Evolutionary conservation across 92 coral and sea anemone species (phyloP), one percentile per base, ranked within the genome.

Genomic region (Nematostella vectensis): DNA sequence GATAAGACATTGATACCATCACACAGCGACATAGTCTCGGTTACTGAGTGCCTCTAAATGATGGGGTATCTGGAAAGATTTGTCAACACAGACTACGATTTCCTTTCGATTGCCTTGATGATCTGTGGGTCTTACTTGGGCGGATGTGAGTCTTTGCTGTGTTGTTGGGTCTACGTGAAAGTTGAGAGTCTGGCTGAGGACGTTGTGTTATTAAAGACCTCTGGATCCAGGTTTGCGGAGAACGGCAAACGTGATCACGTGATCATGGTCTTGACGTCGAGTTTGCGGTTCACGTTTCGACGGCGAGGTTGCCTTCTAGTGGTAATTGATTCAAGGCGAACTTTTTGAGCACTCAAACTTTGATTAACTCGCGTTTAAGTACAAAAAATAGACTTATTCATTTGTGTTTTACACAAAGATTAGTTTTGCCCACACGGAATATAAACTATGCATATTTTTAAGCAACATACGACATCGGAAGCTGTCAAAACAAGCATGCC

Each of bases 221-320:
- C n/a, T n/a, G n/a, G n/a, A n/a, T n/a, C 42, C 42, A 36, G 42
- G 42, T 8, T 8, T 8, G 8, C 51, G 51, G 12, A 6, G 18
- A 45, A 45, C 51, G 51, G 51, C 51, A 17, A 45, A 45, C 51
- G 18, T 17, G 51, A 45, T 45, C 51, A 45, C 51, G 51, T 45
- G 51, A 45, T 19, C 51, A 45, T 45, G 51, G 51, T 45, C 51
- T 6, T 45, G 51, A 11, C 51, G 51, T 45, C 51, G 23, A 11
- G 51, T 45, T 45, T 45, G 51, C 51, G 51, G 51, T 8, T 45
- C 51, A 19, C 12, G 51, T 45, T 45, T 45, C 4, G 18, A 45
- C 51, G 51, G 51, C 51, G 23, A 22, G 51, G 51, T 10, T 19
- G 12, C 11, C 51, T 45, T 45, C 51, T 19, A 45, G 51, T 22